Evolutionary conservation across 1,140 invertebrate genomes (phyloP).

Genomic region (Philotrypesis tridentata): DNA sequence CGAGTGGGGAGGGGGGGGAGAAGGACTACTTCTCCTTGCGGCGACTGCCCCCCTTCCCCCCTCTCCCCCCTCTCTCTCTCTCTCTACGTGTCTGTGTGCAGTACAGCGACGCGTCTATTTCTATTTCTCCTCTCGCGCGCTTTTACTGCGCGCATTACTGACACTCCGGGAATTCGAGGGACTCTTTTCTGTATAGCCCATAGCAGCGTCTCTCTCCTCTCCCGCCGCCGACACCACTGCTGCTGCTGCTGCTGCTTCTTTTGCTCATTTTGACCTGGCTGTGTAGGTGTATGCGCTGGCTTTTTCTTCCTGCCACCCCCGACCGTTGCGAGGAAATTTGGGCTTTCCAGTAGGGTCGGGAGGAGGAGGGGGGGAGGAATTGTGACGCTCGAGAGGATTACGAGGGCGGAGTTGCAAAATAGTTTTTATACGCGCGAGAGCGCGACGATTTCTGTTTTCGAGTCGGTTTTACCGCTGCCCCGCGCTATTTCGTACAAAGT

Average conservation of each 20-base stretch:
- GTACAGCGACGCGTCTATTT: constrained; percentile 29
- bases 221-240: background rate
- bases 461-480: too few relatives aligned
- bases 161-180: constrained; percentile 39
- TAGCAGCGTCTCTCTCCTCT: background rate
- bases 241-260: background rate
- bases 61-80: background rate
- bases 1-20: constrained; percentile 10
- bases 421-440: constrained; percentile 9
- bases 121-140: constrained; percentile 26
- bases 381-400: background rate
- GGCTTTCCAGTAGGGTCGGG: background rate
- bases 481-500: too few relatives aligned
- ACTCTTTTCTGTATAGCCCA: constrained; percentile 23
- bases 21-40: constrained; percentile 15
- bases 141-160: constrained; percentile 31
- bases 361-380: background rate
- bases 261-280: background rate
- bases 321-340: too few relatives aligned
- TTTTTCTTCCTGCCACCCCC: constrained; percentile 16
- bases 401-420: constrained; percentile 17
- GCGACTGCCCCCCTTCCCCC: constrained; percentile 24
- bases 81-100: background rate
- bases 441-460: background rate
- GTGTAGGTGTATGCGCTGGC: background rate